Percentiles rank a stretch among this genome's conserved stretches.
These are phyloP conservation scores for Drosophila cardini DNA, from an alignment of 1,140 invertebrate species.

Conservation along the genomic window DNA sequence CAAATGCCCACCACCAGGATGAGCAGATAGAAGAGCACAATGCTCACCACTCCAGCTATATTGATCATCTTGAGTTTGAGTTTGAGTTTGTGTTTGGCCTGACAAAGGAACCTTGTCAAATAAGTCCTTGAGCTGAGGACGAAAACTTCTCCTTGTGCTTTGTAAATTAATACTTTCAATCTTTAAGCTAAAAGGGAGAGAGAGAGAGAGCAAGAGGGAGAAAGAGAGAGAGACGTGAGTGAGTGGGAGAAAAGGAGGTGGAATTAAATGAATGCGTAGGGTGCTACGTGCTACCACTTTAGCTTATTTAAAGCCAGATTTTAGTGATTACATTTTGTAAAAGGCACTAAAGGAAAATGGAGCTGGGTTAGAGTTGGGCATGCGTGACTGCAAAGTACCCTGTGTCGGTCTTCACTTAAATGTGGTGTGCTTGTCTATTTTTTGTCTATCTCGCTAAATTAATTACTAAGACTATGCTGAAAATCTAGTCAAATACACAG, in stretches of 20 bases:
- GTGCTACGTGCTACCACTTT: too few species aligned
- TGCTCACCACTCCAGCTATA: constrained; percentile 95
- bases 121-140: constrained; percentile 36
- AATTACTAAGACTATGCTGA: too few species aligned
- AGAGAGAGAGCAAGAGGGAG: constrained; percentile 17
- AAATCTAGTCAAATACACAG: too few species aligned
- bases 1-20: constrained; percentile 97
- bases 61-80: constrained; percentile 90
- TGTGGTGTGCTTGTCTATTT: too few species aligned
- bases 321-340: too few species aligned
- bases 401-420: too few species aligned
- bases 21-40: constrained; percentile 96
- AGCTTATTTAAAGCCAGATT: too few species aligned
- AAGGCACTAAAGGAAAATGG: too few species aligned
- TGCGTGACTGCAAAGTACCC: too few species aligned
- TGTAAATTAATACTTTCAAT: constrained; percentile 55
- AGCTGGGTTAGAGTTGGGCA: too few species aligned
- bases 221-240: constrained; percentile 17
- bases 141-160: constrained; percentile 28
- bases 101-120: neutral
- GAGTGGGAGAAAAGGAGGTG: neutral
- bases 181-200: constrained; percentile 50
- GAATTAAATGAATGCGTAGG: too few species aligned
- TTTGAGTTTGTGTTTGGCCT: constrained; percentile 3
- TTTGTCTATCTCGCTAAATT: too few species aligned